Conservation (phyloP, 2,888 invertebrate genomes). For the Drosophila mimica region DNA sequence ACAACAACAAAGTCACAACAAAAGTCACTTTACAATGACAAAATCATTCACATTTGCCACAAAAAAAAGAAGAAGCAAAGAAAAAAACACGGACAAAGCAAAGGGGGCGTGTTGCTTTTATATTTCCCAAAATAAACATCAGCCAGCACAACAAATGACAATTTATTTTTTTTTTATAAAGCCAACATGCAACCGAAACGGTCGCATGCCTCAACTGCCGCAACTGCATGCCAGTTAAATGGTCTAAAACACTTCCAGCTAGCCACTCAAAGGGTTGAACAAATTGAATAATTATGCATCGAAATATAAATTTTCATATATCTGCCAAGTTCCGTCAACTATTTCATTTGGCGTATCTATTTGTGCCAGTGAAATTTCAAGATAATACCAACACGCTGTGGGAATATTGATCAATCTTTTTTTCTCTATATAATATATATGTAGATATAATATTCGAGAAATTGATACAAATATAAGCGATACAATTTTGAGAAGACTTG, state of each 20-base stretch:
- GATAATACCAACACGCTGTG: not conserved
- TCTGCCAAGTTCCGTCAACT: constrained; percentile 8
- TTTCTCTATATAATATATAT: too few relatives aligned
- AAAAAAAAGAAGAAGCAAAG: constrained; percentile 10
- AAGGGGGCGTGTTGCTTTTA: constrained; percentile 50
- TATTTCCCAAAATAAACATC: constrained; percentile 13
- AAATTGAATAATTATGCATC: constrained; percentile 33
- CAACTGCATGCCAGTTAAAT: constrained; percentile 43
- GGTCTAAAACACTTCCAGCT: constrained; percentile 24
- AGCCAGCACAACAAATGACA: constrained; percentile 31
- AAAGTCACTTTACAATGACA: constrained; percentile 35
- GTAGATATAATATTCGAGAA: not conserved
- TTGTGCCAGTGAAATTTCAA: constrained; percentile 1
- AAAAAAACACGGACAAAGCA: constrained; percentile 3
- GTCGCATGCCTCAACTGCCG: constrained; percentile 1
- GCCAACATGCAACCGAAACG: constrained; percentile 49
- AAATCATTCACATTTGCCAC: constrained; percentile 56
- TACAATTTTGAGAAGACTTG: not conserved
- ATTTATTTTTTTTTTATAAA: constrained; percentile 17
- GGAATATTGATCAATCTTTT: constrained; percentile 15
- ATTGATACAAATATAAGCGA: not conserved
- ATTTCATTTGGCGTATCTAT: not conserved
- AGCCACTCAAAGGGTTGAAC: constrained; percentile 3
- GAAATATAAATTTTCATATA: constrained; percentile 22
- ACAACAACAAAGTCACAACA: constrained; percentile 21